Conservation (phyloP, 2,888 invertebrate species). For the Nematopogon swammerdamellus region DNA sequence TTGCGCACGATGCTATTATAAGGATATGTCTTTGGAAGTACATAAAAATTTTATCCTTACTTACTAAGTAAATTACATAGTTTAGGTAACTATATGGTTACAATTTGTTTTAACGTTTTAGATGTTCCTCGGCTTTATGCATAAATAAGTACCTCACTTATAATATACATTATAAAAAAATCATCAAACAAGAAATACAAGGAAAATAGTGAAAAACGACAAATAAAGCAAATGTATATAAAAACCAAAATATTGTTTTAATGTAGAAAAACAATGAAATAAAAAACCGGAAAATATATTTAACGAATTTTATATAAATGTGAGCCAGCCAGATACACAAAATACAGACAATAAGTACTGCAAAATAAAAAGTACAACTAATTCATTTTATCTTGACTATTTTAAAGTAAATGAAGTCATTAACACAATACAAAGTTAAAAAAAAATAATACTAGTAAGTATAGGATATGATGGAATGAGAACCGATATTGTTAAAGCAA, state of each 20-base stretch:
- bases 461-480: neutral
- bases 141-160: too few species aligned
- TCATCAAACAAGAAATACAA: neutral
- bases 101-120: too few species aligned
- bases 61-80: too few species aligned
- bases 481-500: neutral
- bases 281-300: neutral
- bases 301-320: neutral
- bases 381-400: neutral
- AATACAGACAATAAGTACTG: neutral
- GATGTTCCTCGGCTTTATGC: too few species aligned
- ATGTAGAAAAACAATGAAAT: neutral
- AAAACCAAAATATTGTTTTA: neutral
- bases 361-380: neutral
- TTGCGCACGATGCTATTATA: too few species aligned
- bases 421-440: neutral
- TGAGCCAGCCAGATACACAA: neutral
- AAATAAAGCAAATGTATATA: neutral
- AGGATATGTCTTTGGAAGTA: too few species aligned
- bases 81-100: too few species aligned
- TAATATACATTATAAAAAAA: too few species aligned
- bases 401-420: neutral
- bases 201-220: neutral
- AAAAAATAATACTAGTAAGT: too few species aligned
- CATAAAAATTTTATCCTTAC: too few species aligned